These are phyloP conservation scores for Trachelus iudaicus DNA, from an alignment of 2,888 invertebrate species.

Conservation along the genomic window DNA sequence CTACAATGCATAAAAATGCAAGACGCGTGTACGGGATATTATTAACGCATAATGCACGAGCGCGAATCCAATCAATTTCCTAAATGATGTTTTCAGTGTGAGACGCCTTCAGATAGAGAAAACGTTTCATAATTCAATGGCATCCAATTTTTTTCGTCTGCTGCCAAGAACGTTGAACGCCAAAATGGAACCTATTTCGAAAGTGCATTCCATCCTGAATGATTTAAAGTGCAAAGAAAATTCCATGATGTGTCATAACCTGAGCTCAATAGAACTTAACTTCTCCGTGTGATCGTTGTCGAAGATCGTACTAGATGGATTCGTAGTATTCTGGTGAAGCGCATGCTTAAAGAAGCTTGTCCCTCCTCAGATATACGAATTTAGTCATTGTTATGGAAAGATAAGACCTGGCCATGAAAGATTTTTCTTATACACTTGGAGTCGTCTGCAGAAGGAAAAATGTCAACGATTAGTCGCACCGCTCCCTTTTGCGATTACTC, in stretches of 20 bases:
- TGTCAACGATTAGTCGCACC: background rate
- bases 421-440: background rate
- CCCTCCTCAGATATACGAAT: slow-evolving; percentile 2
- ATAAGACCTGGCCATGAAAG: background rate
- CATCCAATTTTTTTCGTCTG: background rate
- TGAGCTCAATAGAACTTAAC: slow-evolving; percentile 16
- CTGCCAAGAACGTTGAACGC: background rate
- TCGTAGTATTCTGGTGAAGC: slow-evolving; percentile 20
- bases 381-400: slow-evolving; percentile 7
- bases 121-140: background rate
- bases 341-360: slow-evolving; percentile 8
- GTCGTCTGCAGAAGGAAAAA: background rate
- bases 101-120: background rate
- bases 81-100: background rate
- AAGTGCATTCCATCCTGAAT: background rate
- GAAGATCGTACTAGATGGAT: slow-evolving; percentile 20
- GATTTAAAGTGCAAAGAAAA: background rate
- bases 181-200: background rate
- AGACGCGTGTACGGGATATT: background rate
- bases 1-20: background rate
- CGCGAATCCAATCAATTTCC: background rate
- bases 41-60: background rate
- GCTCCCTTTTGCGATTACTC: background rate
- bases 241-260: background rate
- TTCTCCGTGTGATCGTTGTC: slow-evolving; percentile 13